Percentiles rank a stretch among this genome's conserved stretches.
Evolutionary conservation across 2,113 vertebrate genomes (phyloP).

Genomic region (Tupaia chinensis): DNA sequence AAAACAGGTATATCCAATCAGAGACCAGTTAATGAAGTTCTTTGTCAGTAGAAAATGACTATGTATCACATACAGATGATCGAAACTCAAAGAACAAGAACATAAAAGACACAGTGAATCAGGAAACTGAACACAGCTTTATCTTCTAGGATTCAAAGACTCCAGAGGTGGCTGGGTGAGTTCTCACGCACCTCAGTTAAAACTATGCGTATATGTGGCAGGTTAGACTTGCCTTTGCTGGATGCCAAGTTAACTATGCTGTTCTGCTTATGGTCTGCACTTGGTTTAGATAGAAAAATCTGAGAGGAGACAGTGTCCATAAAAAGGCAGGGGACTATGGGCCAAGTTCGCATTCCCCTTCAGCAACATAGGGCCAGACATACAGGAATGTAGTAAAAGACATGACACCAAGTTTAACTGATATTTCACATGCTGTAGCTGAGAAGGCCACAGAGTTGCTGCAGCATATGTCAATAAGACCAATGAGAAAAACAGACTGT

Average conservation of each 20-base stretch:
- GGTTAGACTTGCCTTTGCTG: neutral
- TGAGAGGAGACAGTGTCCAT: neutral
- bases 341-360: slow-evolving; percentile 33
- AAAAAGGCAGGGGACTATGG: neutral
- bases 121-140: neutral
- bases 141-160: neutral
- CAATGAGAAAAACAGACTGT: slow-evolving; percentile 70
- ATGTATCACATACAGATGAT: neutral
- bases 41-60: neutral
- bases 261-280: neutral
- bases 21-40: slow-evolving; percentile 9
- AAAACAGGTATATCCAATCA: neutral
- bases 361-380: neutral
- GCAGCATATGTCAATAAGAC: slow-evolving; percentile 72
- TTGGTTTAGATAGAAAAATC: slow-evolving; percentile 13
- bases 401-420: slow-evolving; percentile 34
- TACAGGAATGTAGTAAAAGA: slow-evolving; percentile 54
- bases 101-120: neutral
- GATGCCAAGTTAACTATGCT: neutral
- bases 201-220: neutral
- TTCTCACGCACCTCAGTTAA: neutral
- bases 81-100: slow-evolving; percentile 20
- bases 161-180: neutral
- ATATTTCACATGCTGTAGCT: slow-evolving; percentile 33
- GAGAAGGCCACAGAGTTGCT: slow-evolving; percentile 68